phyloP scores from a whole-genome alignment of 2,888 invertebrate species.

The Drosophila macrospina region DNA sequence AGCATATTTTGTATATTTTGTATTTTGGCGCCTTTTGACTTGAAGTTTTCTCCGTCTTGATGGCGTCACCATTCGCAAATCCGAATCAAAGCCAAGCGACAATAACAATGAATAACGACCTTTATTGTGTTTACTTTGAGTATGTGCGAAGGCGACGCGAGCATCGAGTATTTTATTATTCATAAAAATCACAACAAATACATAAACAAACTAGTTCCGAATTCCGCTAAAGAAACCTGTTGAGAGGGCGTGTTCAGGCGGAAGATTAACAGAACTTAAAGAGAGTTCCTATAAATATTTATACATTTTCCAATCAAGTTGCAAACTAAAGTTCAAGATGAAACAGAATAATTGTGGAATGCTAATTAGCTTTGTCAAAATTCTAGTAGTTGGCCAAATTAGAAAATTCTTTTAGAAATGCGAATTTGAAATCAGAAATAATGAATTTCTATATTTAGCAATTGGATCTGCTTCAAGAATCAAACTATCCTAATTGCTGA shows the following conservation, averaged over 20 bases:
- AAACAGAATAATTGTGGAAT: background rate
- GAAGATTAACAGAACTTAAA: constrained; percentile 2
- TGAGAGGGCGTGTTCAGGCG: constrained; percentile 3
- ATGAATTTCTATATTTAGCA: too few relatives aligned
- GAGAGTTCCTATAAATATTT: background rate
- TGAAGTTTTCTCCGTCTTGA: constrained; percentile 31
- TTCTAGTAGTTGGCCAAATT: too few relatives aligned
- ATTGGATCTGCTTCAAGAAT: too few relatives aligned
- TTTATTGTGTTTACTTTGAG: constrained; percentile 46
- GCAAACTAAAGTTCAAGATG: background rate
- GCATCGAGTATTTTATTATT: constrained; percentile 27
- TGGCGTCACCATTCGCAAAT: constrained; percentile 64
- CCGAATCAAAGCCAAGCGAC: constrained; percentile 30
- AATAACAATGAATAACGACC: constrained; percentile 52
- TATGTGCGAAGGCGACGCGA: constrained; percentile 49
- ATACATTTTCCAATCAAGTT: background rate
- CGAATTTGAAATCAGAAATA: too few relatives aligned
- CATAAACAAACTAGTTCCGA: constrained; percentile 41
- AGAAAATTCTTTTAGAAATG: too few relatives aligned
- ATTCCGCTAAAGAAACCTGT: constrained; percentile 31
- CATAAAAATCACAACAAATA: constrained; percentile 13
- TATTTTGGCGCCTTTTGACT: constrained; percentile 36
- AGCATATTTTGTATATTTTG: constrained; percentile 8
- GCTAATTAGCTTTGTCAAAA: constrained; percentile 2
- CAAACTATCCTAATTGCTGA: too few relatives aligned